phyloP scores from a whole-genome alignment of 2,113 vertebrate genomes.

The Nibea coibor region DNA sequence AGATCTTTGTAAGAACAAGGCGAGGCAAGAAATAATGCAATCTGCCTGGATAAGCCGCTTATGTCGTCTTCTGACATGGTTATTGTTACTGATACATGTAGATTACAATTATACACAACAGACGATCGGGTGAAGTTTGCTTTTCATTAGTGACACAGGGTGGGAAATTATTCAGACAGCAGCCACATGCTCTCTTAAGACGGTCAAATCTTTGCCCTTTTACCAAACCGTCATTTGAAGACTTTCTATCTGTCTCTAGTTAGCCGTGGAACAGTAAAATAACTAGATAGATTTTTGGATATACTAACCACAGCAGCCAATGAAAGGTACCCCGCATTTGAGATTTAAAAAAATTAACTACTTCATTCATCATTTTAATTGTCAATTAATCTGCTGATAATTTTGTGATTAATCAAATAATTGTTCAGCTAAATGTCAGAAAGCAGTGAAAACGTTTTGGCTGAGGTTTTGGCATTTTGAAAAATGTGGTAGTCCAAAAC shows the following conservation, averaged over 20 bases:
- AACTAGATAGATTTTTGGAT: background rate
- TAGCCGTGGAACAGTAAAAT: background rate
- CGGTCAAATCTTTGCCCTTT: conserved; percentile 12
- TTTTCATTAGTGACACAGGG: conserved; percentile 37
- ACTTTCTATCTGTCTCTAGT: background rate
- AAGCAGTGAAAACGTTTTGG: background rate
- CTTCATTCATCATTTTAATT: background rate
- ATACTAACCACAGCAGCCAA: background rate
- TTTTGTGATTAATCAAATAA: conserved; percentile 2
- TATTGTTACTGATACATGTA: conserved; percentile 55
- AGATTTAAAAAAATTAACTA: background rate
- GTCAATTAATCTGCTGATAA: background rate
- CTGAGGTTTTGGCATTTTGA: background rate
- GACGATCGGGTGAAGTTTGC: conserved; percentile 30
- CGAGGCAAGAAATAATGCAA: conserved; percentile 35
- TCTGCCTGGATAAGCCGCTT: conserved; percentile 55
- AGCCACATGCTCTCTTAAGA: conserved; percentile 2
- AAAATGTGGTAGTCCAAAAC: background rate
- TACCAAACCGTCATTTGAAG: background rate
- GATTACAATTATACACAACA: conserved; percentile 55
- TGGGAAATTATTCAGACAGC: conserved; percentile 28
- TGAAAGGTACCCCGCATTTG: background rate
- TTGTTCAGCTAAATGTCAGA: background rate
- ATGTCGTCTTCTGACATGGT: conserved; percentile 45
- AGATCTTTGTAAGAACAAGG: conserved; percentile 51